Base-by-base conservation (phyloP, 1,140 invertebrate genomes). In the Leptinotarsa texana region DNA sequence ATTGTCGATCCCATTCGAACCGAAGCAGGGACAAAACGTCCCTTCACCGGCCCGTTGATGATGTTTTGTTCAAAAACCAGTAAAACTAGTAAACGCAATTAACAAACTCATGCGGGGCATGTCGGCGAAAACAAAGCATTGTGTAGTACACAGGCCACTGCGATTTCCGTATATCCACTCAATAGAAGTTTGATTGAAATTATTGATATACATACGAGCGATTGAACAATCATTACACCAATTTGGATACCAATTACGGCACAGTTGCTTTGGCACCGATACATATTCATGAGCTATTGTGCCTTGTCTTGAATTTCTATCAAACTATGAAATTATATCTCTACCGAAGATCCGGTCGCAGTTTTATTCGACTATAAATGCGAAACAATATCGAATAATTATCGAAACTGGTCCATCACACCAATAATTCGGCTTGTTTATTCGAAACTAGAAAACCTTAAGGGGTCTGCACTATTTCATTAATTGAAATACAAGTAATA, bases 141-240 rank as follows among this genome's bases (percentile, higher is more conserved):
- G 51, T n/a, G 51, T 17, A 33, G 51, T 18, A 57, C n/a, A 57
- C 15, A 17, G 51, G 51, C 51, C 51, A 57, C n/a, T 57, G 51
- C 51, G 51, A 57, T 57, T 57, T 18, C n/a, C 51, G 51, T 57
- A 18, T 57, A 57, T 57, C 51, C 51, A 57, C 13, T 57, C 51
- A 57, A 57, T 57, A 57, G 51, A 57, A 57, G 51, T 57, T 57
- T 57, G 51, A 57, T 57, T 57, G 51, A 57, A 57, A 57, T 57
- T 57, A 57, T 57, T 57, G 51, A 57, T 57, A 57, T 57, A 57
- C 17, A 57, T 18, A n/a, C 51, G 17, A 57, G 3, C 6, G 17
- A 57, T n/a, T 57, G 51, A n/a, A 57, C 51, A 57, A 57, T 13
- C 17, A 57, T 57, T 57, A 57, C 51, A 57, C 15, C 51, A 57